Conservation (phyloP, 2,888 invertebrate genomes). For the Monochamus alternatus region DNA sequence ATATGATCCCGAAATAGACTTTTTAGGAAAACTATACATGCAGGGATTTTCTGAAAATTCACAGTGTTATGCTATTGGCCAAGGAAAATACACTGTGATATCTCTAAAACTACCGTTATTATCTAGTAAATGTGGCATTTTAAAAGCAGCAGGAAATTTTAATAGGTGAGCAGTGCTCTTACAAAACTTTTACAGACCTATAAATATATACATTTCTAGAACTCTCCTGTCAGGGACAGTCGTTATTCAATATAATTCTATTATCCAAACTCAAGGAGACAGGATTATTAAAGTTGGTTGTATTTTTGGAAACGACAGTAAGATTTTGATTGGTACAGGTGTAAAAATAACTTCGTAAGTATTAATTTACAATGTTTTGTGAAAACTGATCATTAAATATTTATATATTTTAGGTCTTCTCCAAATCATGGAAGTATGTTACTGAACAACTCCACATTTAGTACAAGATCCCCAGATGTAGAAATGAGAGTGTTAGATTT, state of each 20-base stretch:
- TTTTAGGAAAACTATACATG: conserved; percentile 85
- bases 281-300: conserved; percentile 87
- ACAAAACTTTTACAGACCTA: too few relatives aligned
- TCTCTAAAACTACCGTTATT: conserved; percentile 76
- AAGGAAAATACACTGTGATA: conserved; percentile 70
- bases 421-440: conserved; percentile 72
- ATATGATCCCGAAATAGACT: conserved; percentile 76
- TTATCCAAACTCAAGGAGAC: conserved; percentile 90
- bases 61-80: conserved; percentile 78
- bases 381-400: not conserved
- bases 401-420: conserved; percentile 63
- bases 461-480: conserved; percentile 71
- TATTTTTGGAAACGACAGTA: conserved; percentile 74
- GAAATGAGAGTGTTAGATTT: conserved; percentile 76
- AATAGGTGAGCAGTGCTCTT: conserved; percentile 71
- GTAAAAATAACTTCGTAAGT: conserved; percentile 74
- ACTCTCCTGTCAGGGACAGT: conserved; percentile 84
- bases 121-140: conserved; percentile 74
- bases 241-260: conserved; percentile 87
- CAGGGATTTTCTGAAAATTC: conserved; percentile 81
- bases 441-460: conserved; percentile 68
- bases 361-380: conserved; percentile 12
- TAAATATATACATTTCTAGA: conserved; percentile 68
- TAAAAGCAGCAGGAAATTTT: conserved; percentile 73
- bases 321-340: conserved; percentile 75